Conservation (phyloP, 2,113 vertebrate genomes). For the Cisticola juncidis region DNA sequence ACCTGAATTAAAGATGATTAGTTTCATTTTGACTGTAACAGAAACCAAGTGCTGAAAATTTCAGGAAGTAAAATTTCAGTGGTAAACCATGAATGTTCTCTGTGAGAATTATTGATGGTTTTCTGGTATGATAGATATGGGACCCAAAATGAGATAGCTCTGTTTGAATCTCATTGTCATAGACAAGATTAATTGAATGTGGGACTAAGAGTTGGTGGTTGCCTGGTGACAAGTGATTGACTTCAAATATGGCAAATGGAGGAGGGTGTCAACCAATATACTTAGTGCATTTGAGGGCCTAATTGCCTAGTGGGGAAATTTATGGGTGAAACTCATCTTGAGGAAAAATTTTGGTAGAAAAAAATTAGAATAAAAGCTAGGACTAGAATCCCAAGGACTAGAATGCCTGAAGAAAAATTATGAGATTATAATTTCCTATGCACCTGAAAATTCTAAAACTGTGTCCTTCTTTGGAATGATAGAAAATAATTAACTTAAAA, state of each 20-base stretch:
- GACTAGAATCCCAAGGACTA: not conserved
- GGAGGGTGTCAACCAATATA: not conserved
- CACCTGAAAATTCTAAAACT: not conserved
- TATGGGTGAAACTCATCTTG: not conserved
- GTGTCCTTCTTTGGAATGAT: not conserved
- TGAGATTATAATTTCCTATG: not conserved
- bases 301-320: not conserved
- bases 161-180: not conserved
- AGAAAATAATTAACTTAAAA: not conserved
- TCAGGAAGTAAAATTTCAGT: not conserved
- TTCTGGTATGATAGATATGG: not conserved
- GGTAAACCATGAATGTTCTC: not conserved
- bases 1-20: not conserved
- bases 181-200: not conserved
- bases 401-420: not conserved
- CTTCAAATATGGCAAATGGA: not conserved
- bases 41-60: not conserved
- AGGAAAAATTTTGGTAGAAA: not conserved
- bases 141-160: not conserved
- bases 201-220: not conserved
- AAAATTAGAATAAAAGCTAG: not conserved
- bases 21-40: not conserved
- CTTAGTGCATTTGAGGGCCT: not conserved
- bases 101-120: not conserved
- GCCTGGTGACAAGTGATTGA: not conserved